Percentiles rank a stretch among this genome's conserved stretches.
phyloP scores from a whole-genome alignment of 2,888 invertebrate genomes.

The Ormyrus nitidulus region DNA sequence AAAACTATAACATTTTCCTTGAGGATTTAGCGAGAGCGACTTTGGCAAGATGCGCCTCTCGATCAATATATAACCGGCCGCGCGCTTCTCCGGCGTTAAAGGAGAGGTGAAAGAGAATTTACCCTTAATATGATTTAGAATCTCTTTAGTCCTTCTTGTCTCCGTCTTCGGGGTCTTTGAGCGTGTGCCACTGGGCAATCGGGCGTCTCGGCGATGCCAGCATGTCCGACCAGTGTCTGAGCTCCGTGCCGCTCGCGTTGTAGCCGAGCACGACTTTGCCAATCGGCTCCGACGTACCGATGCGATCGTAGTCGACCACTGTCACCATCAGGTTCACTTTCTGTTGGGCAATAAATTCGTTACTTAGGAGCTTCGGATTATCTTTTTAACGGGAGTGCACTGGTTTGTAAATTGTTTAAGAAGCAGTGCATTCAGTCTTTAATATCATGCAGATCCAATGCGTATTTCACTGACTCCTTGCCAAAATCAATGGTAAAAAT shows the following conservation, averaged over 20 bases:
- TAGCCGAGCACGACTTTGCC: conserved; percentile 98
- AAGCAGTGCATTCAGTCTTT: no score
- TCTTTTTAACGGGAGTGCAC: no score
- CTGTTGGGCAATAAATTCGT: conserved; percentile 77
- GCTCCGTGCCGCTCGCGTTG: conserved; percentile 97
- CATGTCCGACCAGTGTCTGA: conserved; percentile 99
- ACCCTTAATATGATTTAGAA: conserved; percentile 52
- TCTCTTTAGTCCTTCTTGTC: conserved; percentile 86
- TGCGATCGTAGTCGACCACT: conserved; percentile 99
- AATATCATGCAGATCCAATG: conserved; percentile 11
- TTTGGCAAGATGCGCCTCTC: no score
- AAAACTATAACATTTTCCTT: no score
- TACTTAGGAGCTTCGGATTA: no score
- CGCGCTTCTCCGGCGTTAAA: no score
- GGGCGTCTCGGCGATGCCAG: conserved; percentile 98
- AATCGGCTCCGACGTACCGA: conserved; percentile 99
- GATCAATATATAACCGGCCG: no score
- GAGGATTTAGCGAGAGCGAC: no score
- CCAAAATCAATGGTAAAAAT: conserved; percentile 39
- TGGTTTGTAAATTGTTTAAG: no score
- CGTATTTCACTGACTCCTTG: conserved; percentile 28
- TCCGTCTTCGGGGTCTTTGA: conserved; percentile 97
- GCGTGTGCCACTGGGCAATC: conserved; percentile 99
- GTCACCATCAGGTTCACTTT: conserved; percentile 99
- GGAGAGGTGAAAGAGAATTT: neutral